Conservation (phyloP, 2,113 vertebrate genomes). For the Cygnus atratus region DNA sequence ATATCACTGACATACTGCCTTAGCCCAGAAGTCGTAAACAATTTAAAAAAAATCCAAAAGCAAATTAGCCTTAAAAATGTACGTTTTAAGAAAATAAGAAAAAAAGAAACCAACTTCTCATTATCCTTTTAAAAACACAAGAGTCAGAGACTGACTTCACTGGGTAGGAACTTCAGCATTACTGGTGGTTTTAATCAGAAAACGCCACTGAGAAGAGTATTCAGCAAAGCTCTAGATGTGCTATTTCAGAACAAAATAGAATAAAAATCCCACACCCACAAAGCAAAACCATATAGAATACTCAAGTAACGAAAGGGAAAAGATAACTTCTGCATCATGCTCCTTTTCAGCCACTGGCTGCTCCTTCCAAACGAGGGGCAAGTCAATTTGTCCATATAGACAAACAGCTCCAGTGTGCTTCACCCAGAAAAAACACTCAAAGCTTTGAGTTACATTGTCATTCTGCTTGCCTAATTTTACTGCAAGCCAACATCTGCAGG, state of each 20-base stretch:
- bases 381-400: neutral
- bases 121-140: neutral
- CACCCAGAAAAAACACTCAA: neutral
- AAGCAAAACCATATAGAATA: neutral
- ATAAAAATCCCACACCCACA: neutral
- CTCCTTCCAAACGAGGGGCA: neutral
- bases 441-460: neutral
- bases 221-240: neutral
- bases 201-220: neutral
- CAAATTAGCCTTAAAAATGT: neutral
- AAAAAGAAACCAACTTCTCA: neutral
- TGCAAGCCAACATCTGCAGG: neutral
- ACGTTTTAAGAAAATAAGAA: neutral
- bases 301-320: neutral
- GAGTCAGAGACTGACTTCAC: neutral
- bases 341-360: neutral
- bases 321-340: neutral
- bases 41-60: neutral
- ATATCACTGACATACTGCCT: neutral
- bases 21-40: neutral
- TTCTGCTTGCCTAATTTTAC: neutral
- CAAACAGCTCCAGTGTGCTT: neutral
- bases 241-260: neutral
- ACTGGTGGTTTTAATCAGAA: neutral
- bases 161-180: neutral